Conservation (phyloP, 1,140 invertebrate species). For the Chelonus insularis region DNA sequence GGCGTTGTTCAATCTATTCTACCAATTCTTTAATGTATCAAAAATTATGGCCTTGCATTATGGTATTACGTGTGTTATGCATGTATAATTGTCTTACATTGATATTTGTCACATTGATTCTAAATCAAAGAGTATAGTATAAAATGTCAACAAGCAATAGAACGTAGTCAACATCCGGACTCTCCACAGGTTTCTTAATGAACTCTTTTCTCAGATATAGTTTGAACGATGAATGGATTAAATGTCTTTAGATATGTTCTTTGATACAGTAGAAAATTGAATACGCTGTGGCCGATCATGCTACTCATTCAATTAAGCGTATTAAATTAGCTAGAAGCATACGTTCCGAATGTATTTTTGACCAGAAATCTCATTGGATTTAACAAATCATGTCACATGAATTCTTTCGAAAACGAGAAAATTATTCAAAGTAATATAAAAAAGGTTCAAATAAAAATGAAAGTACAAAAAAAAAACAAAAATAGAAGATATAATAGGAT, state of each 20-base stretch:
- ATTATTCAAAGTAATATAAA: neutral
- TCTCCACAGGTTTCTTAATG: neutral
- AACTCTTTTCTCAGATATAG: neutral
- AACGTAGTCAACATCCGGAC: neutral
- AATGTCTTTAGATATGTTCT: slow-evolving; percentile 5
- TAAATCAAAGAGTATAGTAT: neutral
- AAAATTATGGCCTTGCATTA: no score
- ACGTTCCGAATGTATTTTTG: neutral
- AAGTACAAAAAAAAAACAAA: no score
- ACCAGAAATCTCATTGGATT: slow-evolving; percentile 1
- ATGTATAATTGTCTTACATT: no score
- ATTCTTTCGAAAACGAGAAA: neutral
- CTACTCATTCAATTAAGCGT: slow-evolving; percentile 12
- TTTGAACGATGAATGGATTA: neutral
- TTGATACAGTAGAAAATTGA: slow-evolving; percentile 3
- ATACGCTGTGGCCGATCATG: slow-evolving; percentile 8
- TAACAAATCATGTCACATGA: neutral
- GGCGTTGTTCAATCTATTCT: no score
- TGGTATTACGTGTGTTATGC: no score
- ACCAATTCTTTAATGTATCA: no score
- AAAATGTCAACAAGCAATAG: neutral
- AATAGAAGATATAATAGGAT: neutral
- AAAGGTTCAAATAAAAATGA: neutral
- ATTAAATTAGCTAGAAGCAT: slow-evolving; percentile 3
- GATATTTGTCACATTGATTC: neutral